Percentiles rank a stretch among this genome's conserved stretches.
Conservation (phyloP, 2,113 vertebrate genomes). For the Dinomys branickii region DNA sequence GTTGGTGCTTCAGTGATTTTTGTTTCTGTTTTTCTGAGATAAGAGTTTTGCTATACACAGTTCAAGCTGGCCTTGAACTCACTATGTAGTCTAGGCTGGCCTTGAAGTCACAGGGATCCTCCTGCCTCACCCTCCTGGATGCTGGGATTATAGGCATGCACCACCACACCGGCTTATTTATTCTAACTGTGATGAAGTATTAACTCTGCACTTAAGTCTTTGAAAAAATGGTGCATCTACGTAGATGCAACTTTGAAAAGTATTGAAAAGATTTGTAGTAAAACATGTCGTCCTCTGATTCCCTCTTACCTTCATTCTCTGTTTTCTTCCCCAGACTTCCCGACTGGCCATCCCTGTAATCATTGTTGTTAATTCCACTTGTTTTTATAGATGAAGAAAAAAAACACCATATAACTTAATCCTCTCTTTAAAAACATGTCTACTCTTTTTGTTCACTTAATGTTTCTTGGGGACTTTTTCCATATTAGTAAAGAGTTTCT, state of each 20-base stretch:
- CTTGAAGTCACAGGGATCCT: not conserved
- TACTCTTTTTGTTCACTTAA: not conserved
- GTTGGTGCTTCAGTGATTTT: not conserved
- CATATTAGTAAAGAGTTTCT: not conserved
- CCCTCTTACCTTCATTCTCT: not conserved
- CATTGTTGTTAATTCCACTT: not conserved
- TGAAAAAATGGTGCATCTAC: not conserved
- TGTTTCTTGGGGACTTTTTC: constrained; percentile 21
- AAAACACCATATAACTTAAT: not conserved
- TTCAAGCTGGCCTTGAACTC: not conserved
- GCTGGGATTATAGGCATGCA: not conserved
- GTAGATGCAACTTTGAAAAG: not conserved
- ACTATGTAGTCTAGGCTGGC: not conserved
- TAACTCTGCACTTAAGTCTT: not conserved
- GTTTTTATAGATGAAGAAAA: not conserved
- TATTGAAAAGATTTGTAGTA: not conserved
- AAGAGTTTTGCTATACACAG: not conserved
- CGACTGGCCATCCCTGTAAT: not conserved
- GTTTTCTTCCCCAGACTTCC: not conserved
- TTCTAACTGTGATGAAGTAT: not conserved
- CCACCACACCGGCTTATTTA: not conserved
- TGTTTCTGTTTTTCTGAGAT: not conserved
- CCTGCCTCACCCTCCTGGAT: not conserved
- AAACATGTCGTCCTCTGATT: not conserved
- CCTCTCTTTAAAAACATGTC: not conserved